Evolutionary conservation across 2,888 invertebrate species (phyloP).

Genomic region (Scaptodrosophila latifasciaeformis): DNA sequence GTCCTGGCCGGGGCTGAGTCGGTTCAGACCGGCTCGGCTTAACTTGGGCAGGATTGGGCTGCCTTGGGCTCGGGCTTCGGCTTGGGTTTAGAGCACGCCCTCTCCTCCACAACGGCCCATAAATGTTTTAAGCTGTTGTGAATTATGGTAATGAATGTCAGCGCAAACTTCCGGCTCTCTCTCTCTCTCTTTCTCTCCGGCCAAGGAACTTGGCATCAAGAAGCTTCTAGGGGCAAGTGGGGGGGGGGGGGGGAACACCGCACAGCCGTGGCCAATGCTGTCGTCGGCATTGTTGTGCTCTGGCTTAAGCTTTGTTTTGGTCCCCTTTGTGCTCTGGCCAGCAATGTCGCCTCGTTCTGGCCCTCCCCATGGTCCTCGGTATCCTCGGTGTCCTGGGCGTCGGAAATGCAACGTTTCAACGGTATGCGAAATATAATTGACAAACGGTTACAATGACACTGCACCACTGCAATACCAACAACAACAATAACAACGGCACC

Average conservation of each 20-base stretch:
- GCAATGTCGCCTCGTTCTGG: neutral
- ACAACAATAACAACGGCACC: too few relatives aligned
- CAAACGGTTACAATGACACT: slow-evolving; percentile 46
- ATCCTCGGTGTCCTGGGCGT: slow-evolving; percentile 4
- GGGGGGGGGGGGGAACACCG: slow-evolving; percentile 14
- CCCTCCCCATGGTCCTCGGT: neutral
- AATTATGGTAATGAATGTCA: slow-evolving; percentile 68
- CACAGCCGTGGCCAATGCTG: neutral
- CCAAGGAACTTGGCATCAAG: neutral
- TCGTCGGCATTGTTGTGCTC: neutral
- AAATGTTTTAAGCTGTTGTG: slow-evolving; percentile 65
- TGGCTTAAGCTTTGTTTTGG: slow-evolving; percentile 21
- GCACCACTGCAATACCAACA: too few relatives aligned
- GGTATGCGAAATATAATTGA: slow-evolving; percentile 59
- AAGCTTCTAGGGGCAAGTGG: neutral
- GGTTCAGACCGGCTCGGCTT: too few relatives aligned
- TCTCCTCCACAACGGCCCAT: too few relatives aligned
- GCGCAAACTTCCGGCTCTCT: slow-evolving; percentile 53
- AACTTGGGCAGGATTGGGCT: neutral
- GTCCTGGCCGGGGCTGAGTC: too few relatives aligned
- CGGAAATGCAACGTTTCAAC: slow-evolving; percentile 52
- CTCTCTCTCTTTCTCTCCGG: neutral
- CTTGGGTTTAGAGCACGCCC: too few relatives aligned
- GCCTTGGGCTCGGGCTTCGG: neutral
- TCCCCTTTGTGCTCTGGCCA: slow-evolving; percentile 23